Evolutionary conservation across 1,140 invertebrate genomes (phyloP).

Genomic region (Drosophila pectinifera): DNA sequence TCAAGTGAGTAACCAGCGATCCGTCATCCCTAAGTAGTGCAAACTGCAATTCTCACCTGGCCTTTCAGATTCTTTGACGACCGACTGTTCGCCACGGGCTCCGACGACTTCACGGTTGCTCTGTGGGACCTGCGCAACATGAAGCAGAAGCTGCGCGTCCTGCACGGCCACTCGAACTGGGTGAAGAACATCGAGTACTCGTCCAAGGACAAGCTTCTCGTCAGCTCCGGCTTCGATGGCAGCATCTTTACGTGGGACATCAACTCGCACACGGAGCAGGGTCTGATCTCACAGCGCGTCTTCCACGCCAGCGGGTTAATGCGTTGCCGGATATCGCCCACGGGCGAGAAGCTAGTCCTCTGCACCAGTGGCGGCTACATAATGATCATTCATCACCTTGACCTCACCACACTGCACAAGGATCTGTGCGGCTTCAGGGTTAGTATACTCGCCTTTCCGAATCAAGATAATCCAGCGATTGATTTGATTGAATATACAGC

Average conservation of each 20-base stretch:
- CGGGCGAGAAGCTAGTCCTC: slow-evolving; percentile 94
- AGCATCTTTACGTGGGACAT: slow-evolving; percentile 98
- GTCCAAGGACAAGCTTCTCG: slow-evolving; percentile 92
- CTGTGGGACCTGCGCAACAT: slow-evolving; percentile 96
- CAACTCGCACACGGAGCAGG: slow-evolving; percentile 93
- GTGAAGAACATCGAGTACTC: slow-evolving; percentile 98
- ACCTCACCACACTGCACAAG: slow-evolving; percentile 90
- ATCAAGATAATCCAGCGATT: background rate
- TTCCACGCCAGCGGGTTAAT: slow-evolving; percentile 91
- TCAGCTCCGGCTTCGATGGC: slow-evolving; percentile 97
- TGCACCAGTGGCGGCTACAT: slow-evolving; percentile 95
- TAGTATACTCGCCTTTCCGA: slow-evolving; percentile 15
- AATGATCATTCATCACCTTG: slow-evolving; percentile 95
- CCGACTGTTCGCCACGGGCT: slow-evolving; percentile 95
- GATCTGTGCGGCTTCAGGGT: slow-evolving; percentile 95
- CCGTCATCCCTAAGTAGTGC: background rate
- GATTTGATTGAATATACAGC: slow-evolving; percentile 86
- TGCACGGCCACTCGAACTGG: slow-evolving; percentile 96
- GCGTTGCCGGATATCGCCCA: slow-evolving; percentile 94
- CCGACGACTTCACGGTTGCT: slow-evolving; percentile 96
- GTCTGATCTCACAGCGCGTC: slow-evolving; percentile 91
- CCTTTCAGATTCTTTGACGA: slow-evolving; percentile 91
- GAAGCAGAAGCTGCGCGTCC: slow-evolving; percentile 90
- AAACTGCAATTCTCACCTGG: background rate
- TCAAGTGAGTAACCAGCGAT: slow-evolving; percentile 88